These are phyloP conservation scores for Oreochromis niloticus DNA, from an alignment of 2,113 vertebrate genomes.

Conservation along the genomic window DNA sequence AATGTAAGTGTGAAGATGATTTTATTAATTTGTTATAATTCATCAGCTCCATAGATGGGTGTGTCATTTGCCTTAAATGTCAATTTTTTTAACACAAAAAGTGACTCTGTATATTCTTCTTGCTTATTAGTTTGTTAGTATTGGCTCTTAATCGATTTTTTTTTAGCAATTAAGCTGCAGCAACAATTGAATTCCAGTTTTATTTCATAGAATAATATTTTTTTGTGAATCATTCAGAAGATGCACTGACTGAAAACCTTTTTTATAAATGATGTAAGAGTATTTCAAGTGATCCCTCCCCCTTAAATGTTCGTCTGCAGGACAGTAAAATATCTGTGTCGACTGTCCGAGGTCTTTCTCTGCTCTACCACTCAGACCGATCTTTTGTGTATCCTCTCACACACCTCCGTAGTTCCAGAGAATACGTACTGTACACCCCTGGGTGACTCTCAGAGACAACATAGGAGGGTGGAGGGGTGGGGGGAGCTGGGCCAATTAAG, in stretches of 20 bases:
- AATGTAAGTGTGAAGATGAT: background rate
- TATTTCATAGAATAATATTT: background rate
- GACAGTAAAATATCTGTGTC: background rate
- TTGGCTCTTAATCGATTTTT: background rate
- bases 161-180: background rate
- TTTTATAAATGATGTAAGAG: background rate
- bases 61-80: background rate
- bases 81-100: background rate
- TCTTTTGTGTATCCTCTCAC: constrained; percentile 30
- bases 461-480: background rate
- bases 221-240: background rate
- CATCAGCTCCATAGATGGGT: background rate
- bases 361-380: background rate
- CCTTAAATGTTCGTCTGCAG: background rate
- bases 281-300: background rate
- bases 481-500: constrained; percentile 83
- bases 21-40: background rate
- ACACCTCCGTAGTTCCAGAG: constrained; percentile 35
- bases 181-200: background rate
- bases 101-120: background rate
- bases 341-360: background rate
- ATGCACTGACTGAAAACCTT: background rate
- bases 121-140: background rate
- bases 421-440: constrained; percentile 59
- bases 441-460: constrained; percentile 51